A percentile compares a stretch with the other conserved stretches of the same genome.
These are phyloP conservation scores for Manacus vitellinus DNA, from an alignment of 2,113 vertebrate genomes.

Conservation along the genomic window DNA sequence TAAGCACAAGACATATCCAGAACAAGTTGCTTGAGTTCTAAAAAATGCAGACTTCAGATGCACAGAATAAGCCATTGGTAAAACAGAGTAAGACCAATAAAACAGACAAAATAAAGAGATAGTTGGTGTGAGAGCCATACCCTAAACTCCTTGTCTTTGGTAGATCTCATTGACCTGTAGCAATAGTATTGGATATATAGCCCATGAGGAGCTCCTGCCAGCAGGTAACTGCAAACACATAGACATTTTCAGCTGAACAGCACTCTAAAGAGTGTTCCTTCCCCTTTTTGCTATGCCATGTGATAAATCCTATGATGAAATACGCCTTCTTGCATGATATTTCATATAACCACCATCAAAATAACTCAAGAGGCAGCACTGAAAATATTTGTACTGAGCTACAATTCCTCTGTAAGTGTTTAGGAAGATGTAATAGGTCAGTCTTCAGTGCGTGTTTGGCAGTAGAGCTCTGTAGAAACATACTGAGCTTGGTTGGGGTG, in stretches of 20 bases:
- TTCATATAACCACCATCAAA: not conserved
- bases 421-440: not conserved
- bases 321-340: not conserved
- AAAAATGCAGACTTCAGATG: not conserved
- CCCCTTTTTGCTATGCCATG: not conserved
- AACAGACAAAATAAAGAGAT: not conserved
- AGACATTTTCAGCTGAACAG: not conserved
- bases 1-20: not conserved
- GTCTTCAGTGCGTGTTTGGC: not conserved
- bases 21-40: slow-evolving; percentile 3
- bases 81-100: not conserved
- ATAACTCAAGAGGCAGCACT: not conserved
- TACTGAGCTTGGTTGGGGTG: not conserved
- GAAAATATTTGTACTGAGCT: not conserved
- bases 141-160: not conserved
- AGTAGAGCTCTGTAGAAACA: not conserved
- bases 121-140: not conserved
- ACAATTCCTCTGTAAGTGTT: not conserved
- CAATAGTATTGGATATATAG: not conserved
- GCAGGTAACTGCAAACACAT: not conserved
- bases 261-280: not conserved
- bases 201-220: not conserved
- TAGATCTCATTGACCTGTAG: not conserved
- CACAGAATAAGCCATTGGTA: not conserved
- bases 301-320: not conserved